Evolutionary conservation across 2,113 vertebrate genomes (phyloP).

Genomic region (Sander lucioperca): DNA sequence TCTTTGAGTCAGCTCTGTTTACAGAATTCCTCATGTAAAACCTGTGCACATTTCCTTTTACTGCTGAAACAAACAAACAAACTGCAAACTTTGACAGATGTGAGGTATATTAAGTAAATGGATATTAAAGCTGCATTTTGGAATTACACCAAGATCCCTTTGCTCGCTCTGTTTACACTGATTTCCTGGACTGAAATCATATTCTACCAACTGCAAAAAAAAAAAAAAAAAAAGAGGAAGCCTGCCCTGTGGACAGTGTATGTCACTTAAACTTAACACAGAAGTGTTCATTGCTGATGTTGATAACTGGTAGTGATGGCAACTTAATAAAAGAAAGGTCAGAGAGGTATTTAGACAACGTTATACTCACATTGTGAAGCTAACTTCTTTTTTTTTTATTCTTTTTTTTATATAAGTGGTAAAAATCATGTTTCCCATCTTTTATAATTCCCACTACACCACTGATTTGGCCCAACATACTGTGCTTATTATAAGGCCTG

Average conservation of each 20-base stretch:
- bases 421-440: too few relatives aligned
- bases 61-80: not conserved
- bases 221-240: not conserved
- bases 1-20: not conserved
- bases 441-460: not conserved
- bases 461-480: not conserved
- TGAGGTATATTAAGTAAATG: not conserved
- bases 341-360: too few relatives aligned
- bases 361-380: too few relatives aligned
- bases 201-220: not conserved
- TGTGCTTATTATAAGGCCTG: constrained; percentile 9
- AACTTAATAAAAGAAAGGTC: too few relatives aligned
- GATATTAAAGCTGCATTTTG: not conserved
- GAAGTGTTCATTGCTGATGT: not conserved
- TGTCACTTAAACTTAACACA: too few relatives aligned
- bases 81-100: not conserved
- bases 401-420: too few relatives aligned
- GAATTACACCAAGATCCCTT: not conserved
- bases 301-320: not conserved
- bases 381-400: too few relatives aligned
- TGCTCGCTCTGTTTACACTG: not conserved
- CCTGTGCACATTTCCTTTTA: not conserved
- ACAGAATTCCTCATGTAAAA: not conserved
- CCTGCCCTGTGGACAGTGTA: not conserved
- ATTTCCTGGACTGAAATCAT: not conserved